Evolutionary conservation across 2,888 invertebrate species (phyloP), one percentile per base, ranked within the genome.

Genomic region (Diarsia brunnea): DNA sequence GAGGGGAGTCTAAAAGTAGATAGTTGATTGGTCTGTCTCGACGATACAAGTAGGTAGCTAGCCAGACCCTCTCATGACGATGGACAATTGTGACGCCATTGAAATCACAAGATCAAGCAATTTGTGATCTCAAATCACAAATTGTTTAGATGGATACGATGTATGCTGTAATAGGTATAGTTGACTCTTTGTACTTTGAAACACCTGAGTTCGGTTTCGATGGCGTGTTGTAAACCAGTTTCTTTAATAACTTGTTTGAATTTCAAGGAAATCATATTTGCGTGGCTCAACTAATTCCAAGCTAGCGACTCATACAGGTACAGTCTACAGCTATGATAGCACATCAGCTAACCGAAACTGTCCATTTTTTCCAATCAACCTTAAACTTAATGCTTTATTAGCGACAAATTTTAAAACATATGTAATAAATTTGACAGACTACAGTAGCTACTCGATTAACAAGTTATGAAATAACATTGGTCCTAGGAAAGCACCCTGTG

Each of bases 381-480:
- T n/a, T n/a, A n/a, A n/a, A n/a, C n/a, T n/a, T n/a, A n/a, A n/a
- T n/a, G n/a, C n/a, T n/a, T n/a, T n/a, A n/a, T n/a, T n/a, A n/a
- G n/a, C n/a, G n/a, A n/a, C n/a, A n/a, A n/a, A n/a, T n/a, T n/a
- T n/a, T n/a, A n/a, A n/a, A n/a, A n/a, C n/a, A n/a, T n/a, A n/a
- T n/a, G n/a, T n/a, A n/a, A n/a, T n/a, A n/a, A n/a, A n/a, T n/a
- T n/a, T n/a, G n/a, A n/a, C n/a, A n/a, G n/a, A n/a, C n/a, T n/a
- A n/a, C n/a, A n/a, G 38, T 38, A 38, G 0, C 38, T 58, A 49
- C 3, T 27, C 2, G 5, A n/a, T 60, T 27, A 49, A 45, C 1
- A 45, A 64, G 3, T 27, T 31, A 61, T 21, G 24, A 53, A 79
- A 51, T 43, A 61, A 61, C 10, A 53, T 47, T 38, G 79, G 70